Conservation (phyloP, 2,113 vertebrate species). For the Lophotis ruficrista region DNA sequence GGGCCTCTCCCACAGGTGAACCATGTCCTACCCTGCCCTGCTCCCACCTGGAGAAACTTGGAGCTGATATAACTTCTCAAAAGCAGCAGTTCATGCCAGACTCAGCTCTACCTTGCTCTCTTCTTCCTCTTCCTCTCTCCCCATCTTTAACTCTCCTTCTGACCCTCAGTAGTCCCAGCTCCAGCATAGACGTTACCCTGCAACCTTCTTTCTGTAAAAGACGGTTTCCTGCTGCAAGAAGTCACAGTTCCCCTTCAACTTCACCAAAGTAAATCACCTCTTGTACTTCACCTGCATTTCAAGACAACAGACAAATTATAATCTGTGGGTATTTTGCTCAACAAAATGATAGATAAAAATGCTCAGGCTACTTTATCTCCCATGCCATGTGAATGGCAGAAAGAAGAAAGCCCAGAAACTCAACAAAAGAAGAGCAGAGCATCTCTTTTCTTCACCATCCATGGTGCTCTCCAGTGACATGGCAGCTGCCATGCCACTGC, state of each 20-base stretch:
- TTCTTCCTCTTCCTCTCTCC: neutral
- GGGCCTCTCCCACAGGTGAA: neutral
- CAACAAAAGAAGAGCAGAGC: neutral
- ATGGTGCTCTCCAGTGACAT: neutral
- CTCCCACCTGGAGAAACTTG: neutral
- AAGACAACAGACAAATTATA: neutral
- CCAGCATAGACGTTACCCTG: neutral
- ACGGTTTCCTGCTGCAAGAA: constrained; percentile 7
- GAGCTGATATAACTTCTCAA: neutral
- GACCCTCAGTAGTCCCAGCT: accelerated
- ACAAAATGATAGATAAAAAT: neutral
- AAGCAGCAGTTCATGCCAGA: neutral
- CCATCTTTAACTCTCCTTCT: neutral
- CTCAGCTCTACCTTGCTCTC: neutral
- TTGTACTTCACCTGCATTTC: neutral
- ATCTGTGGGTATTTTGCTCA: neutral
- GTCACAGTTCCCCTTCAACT: neutral
- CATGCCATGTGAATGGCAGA: neutral
- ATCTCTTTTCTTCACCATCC: neutral
- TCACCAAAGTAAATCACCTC: neutral
- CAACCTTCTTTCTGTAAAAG: neutral
- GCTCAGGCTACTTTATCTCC: neutral
- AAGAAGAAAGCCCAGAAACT: neutral
- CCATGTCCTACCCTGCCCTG: neutral
- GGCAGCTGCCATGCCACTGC: neutral